A percentile compares a stretch with the other conserved stretches of the same genome.
Evolutionary conservation across 1,140 invertebrate species (phyloP).

Genomic region (Plutomurus gul): DNA sequence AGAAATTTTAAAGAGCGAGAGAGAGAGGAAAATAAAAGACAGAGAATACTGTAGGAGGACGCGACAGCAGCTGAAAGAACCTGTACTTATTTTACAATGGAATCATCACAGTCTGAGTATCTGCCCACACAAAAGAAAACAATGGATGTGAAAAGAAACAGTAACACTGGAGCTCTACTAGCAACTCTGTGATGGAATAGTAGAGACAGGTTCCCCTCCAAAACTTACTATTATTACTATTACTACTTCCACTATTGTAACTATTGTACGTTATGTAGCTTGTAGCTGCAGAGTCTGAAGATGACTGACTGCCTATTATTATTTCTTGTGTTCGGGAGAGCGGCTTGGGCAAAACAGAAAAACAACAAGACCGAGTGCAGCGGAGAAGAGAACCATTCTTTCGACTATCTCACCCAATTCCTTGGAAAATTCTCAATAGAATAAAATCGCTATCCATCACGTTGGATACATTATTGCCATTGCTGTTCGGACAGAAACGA

Average conservation of each 20-base stretch:
- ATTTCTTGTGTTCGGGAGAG: no score
- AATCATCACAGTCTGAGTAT: not conserved
- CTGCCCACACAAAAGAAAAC: not conserved
- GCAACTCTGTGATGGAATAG: no score
- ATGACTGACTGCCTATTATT: not conserved
- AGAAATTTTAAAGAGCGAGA: no score
- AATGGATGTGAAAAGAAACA: not conserved
- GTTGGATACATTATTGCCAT: not conserved
- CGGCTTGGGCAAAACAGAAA: not conserved
- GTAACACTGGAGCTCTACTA: not conserved
- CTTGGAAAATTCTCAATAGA: not conserved
- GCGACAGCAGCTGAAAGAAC: not conserved
- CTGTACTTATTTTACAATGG: not conserved
- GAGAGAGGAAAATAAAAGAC: no score
- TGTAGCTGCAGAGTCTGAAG: no score
- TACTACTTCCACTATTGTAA: no score
- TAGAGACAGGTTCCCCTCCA: no score
- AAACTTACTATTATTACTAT: no score
- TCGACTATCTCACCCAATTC: not conserved
- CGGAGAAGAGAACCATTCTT: not conserved
- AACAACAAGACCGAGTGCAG: no score
- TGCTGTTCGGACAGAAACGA: not conserved
- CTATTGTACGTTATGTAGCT: no score
- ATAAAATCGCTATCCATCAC: slow-evolving; percentile 7
- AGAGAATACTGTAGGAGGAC: not conserved